phyloP scores from a whole-genome alignment of 53 echinoderm and acorn worm genomes.

The Luidia sarsii region DNA sequence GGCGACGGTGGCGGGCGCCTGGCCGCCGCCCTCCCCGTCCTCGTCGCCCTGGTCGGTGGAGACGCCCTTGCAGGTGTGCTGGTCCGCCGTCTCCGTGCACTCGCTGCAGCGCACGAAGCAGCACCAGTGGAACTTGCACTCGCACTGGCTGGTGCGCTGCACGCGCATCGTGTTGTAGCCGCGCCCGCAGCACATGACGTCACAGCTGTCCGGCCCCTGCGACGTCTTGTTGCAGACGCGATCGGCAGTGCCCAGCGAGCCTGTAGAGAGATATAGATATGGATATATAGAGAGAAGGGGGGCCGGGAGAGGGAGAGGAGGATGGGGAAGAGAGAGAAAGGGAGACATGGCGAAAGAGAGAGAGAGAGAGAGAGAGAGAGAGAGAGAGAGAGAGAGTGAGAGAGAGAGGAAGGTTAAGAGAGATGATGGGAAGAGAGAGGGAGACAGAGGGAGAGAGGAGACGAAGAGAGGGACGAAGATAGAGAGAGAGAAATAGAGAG shows the following conservation, averaged over 20 bases:
- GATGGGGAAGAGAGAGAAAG: too few relatives aligned
- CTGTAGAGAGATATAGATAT: slow-evolving; percentile 44
- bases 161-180: slow-evolving; percentile 95
- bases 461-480: too few relatives aligned
- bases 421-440: too few relatives aligned
- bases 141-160: slow-evolving; percentile 83
- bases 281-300: too few relatives aligned
- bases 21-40: background rate
- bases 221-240: slow-evolving; percentile 95
- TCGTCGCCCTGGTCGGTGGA: slow-evolving; percentile 38
- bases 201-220: slow-evolving; percentile 86
- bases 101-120: slow-evolving; percentile 87
- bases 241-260: slow-evolving; percentile 90
- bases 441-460: too few relatives aligned
- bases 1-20: slow-evolving; percentile 17
- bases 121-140: slow-evolving; percentile 96
- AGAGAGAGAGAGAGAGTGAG: too few relatives aligned
- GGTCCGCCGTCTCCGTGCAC: slow-evolving; percentile 86
- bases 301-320: too few relatives aligned
- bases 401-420: too few relatives aligned
- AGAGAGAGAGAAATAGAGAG: too few relatives aligned
- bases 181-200: slow-evolving; percentile 96
- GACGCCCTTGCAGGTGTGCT: slow-evolving; percentile 87
- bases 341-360: too few relatives aligned
- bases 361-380: too few relatives aligned